Evolutionary conservation across 2,888 invertebrate species (phyloP), one percentile per base, ranked within the genome.

Genomic region (Pyrgus malvae): DNA sequence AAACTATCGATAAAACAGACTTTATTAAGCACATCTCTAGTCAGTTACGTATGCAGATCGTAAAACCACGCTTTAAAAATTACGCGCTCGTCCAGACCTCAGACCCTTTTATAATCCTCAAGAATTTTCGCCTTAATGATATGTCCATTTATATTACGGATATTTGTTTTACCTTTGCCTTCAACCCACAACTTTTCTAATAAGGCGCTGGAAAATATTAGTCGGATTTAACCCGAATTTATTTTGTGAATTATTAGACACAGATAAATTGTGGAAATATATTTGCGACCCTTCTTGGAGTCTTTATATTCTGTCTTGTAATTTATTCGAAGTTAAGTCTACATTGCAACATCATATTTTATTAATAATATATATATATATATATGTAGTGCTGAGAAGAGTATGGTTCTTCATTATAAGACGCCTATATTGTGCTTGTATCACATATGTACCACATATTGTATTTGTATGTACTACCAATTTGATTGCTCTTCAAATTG

Each of bases 91-190:
- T 60, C 65, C 69, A 73, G 70, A 69, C 66, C 72, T 62, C 67
- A 64, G 59, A 69, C 80, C 81, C 79, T 83, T 81, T 83, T 78
- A 80, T 87, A 89, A 88, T 87, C 89, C 86, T 73, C 66, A 81
- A 83, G 83, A 83, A 83, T 83, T 75, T 72, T 73, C 74, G 70
- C 77, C 75, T 70, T 83, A 84, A 87, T 81, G 79, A 81, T 80
- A 72, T 77, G 76, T 72, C 76, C 78, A 75, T 82, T 84, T 74
- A 75, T 78, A 70, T 67, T 68, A 79, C 77, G 79, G 76, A 74
- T 77, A 75, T 78, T 76, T 68, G 61, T 68, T 73, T 75, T 78
- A 72, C 78, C 75, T 76, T 74, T 23, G 27, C 37, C 46, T 35
- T 16, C 25, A 19, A 33, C 69, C 68, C 71, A 66, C 69, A 60